These are phyloP conservation scores for Idaea dimidiata DNA, from an alignment of 2,888 invertebrate species.

Conservation along the genomic window DNA sequence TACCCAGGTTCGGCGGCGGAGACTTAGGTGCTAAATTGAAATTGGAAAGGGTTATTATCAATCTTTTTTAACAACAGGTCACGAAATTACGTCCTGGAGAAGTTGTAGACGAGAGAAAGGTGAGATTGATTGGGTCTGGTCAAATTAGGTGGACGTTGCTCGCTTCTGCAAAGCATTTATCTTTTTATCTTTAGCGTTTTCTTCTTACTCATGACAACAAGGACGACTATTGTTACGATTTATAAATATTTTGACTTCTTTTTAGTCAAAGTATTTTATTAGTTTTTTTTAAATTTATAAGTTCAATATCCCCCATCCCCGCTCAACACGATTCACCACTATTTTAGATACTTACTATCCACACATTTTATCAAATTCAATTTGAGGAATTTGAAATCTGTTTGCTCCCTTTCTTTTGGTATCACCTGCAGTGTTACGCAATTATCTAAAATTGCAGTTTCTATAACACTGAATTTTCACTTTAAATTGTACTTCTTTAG, in stretches of 20 bases:
- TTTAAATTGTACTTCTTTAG: slow-evolving; percentile 11
- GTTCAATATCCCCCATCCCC: neutral
- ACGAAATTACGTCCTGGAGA: slow-evolving; percentile 96
- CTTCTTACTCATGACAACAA: slow-evolving; percentile 48
- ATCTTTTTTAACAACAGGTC: slow-evolving; percentile 83
- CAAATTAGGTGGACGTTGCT: slow-evolving; percentile 77
- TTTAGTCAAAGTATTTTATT: slow-evolving; percentile 6
- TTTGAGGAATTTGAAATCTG: neutral
- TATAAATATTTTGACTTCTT: slow-evolving; percentile 33
- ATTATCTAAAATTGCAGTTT: neutral
- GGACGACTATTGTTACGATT: slow-evolving; percentile 33
- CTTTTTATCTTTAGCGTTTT: slow-evolving; percentile 58
- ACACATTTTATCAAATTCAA: slow-evolving; percentile 3
- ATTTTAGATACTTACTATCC: neutral
- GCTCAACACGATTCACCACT: neutral
- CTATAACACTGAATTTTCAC: neutral
- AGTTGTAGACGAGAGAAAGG: slow-evolving; percentile 96
- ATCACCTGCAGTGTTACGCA: neutral
- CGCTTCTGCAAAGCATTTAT: slow-evolving; percentile 76
- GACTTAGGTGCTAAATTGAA: slow-evolving; percentile 59
- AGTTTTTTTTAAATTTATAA: neutral
- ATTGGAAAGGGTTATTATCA: slow-evolving; percentile 64
- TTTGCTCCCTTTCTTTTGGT: neutral
- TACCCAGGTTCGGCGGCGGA: slow-evolving; percentile 74
- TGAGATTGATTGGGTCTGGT: slow-evolving; percentile 83